Base-by-base conservation (phyloP, 1,140 invertebrate genomes). In the Drosophila kikkawai region DNA sequence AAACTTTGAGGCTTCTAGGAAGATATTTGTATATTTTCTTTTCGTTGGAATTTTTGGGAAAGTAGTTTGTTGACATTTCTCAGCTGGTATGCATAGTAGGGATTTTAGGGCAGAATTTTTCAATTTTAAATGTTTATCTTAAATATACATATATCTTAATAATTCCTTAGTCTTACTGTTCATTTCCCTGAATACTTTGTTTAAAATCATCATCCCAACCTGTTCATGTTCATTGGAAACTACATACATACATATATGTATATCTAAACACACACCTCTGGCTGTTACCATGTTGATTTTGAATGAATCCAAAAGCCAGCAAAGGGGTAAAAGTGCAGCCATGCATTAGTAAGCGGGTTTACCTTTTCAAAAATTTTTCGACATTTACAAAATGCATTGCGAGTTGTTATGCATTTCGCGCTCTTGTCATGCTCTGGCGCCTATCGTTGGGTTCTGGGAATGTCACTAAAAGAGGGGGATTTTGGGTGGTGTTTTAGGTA, bases 361-460 rank as follows among this genome's bases (percentile, higher is more conserved):
- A 60, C 69, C 39, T 69, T 79, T 75, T 68, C 45, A 56, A 67
- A 51, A 45, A 57, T 61, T 69, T 75, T 82, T 79, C 66, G 45
- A 53, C 76, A 47, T 66, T 77, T 57, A 26, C 48, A 39, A 74
- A 57, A 75, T 64, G 75, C 66, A 7, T 47, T 42, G 59, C 53
- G 48, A 81, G 80, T 70, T 75, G 60, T 58, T 75, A 53, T 71
- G 77, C 69, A 66, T 73, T 81, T 75, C 29, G 56, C 65, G 60
- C 60, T 57, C 53, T 66, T 81, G 56, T 77, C 74, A 83, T 79
- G 80, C 66, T 37, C 65, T 70, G 70, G 19, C 51, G 80, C 80
- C 45, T 36, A 19, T 12, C 37, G 47, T 15, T 44, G 19, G 29
- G 29, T 34, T 34, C 42, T 32, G 8, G 12, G 51, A 29, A 29